A percentile compares a stretch with the other conserved stretches of the same genome.
These are phyloP conservation scores for Cephalopterus ornatus DNA, from an alignment of 2,113 vertebrate genomes.

Conservation along the genomic window DNA sequence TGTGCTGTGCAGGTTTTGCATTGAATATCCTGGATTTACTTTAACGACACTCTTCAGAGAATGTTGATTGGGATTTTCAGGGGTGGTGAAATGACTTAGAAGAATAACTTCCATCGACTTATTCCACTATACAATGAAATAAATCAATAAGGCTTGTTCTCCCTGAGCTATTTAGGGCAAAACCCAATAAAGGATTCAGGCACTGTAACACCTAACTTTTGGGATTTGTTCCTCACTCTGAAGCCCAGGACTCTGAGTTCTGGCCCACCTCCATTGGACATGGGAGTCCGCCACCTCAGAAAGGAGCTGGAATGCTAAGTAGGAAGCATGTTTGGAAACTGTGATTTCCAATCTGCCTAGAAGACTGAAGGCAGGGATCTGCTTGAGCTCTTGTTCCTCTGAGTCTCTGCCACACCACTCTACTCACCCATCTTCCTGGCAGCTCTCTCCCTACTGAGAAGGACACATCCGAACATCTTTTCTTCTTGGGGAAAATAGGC, in stretches of 20 bases:
- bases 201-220: neutral
- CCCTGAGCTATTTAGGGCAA: neutral
- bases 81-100: slow-evolving; percentile 13
- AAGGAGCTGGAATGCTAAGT: neutral
- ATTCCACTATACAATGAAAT: neutral
- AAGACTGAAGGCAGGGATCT: neutral
- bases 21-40: slow-evolving; percentile 8
- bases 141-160: neutral
- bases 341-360: neutral
- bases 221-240: neutral
- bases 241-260: neutral
- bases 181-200: neutral
- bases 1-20: neutral
- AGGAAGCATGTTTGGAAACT: neutral
- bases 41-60: neutral
- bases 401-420: neutral
- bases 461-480: neutral
- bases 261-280: neutral
- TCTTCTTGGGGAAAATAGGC: neutral
- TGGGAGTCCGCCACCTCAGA: neutral
- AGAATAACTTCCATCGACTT: slow-evolving; percentile 14
- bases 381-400: neutral
- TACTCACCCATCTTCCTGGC: neutral
- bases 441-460: neutral
- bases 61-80: slow-evolving; percentile 13